A percentile compares a stretch with the other conserved stretches of the same genome.
Conservation (phyloP, 2,113 vertebrate species). For the Dasyprocta punctata region DNA sequence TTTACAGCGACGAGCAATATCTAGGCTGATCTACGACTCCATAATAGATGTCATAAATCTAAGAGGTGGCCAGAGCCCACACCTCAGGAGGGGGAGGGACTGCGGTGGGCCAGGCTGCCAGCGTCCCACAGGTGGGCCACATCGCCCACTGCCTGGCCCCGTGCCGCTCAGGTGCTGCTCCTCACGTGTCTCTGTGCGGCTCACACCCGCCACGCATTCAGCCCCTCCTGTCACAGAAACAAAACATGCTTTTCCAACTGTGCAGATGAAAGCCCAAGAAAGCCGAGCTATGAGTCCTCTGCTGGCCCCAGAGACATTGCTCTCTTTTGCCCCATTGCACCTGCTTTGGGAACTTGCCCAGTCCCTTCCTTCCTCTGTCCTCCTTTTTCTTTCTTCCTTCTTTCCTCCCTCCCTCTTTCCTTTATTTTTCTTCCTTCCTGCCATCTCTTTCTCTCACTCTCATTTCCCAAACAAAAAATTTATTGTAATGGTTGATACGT, state of each 20-base stretch:
- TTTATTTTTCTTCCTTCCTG: too few species aligned
- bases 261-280: not conserved
- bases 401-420: too few species aligned
- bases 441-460: not conserved
- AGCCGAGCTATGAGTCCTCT: not conserved
- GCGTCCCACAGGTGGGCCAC: not conserved
- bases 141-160: fast-evolving
- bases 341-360: not conserved
- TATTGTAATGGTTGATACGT: not conserved
- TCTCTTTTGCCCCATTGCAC: too few species aligned
- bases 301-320: not conserved
- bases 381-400: too few species aligned
- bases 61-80: constrained; percentile 32
- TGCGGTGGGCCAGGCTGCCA: not conserved
- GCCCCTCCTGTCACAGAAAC: not conserved
- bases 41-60: constrained; percentile 82
- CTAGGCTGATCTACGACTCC: constrained; percentile 79
- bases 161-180: fast-evolving
- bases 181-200: fast-evolving
- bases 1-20: constrained; percentile 83
- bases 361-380: not conserved
- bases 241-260: not conserved
- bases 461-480: not conserved
- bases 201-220: fast-evolving
- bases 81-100: not conserved